These are phyloP conservation scores for Anthonomus grandis DNA, from an alignment of 1,140 invertebrate species.

Conservation along the genomic window DNA sequence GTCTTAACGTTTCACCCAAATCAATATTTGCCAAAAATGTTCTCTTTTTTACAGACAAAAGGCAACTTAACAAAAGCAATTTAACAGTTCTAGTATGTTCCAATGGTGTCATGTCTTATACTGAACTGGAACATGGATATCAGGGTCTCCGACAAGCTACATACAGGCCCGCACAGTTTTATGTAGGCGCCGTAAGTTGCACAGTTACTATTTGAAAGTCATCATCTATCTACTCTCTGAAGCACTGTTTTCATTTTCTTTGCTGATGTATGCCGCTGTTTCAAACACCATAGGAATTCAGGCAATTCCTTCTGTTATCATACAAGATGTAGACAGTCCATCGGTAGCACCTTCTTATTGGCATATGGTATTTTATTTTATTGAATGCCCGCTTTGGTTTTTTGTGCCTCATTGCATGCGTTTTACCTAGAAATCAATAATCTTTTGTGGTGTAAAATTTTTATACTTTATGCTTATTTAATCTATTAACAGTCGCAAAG, in stretches of 20 bases:
- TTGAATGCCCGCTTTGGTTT: neutral
- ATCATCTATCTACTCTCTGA: slow-evolving; percentile 5
- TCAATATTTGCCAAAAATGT: too few relatives aligned
- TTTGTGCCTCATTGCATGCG: neutral
- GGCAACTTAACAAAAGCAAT: too few relatives aligned
- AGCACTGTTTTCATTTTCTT: slow-evolving; percentile 6
- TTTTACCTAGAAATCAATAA: neutral
- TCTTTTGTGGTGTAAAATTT: neutral
- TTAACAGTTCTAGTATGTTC: slow-evolving; percentile 31
- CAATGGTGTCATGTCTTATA: slow-evolving; percentile 72
- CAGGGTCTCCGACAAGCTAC: slow-evolving; percentile 70
- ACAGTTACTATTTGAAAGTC: slow-evolving; percentile 7
- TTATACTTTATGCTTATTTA: too few relatives aligned
- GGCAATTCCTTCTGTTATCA: slow-evolving; percentile 47
- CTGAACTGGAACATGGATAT: slow-evolving; percentile 85
- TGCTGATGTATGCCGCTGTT: slow-evolving; percentile 7
- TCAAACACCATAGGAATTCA: slow-evolving; percentile 7
- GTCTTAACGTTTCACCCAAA: too few relatives aligned
- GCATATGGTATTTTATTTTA: slow-evolving; percentile 32
- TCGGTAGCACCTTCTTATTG: slow-evolving; percentile 35
- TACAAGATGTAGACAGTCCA: slow-evolving; percentile 51
- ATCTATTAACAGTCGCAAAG: too few relatives aligned
- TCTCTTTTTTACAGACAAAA: too few relatives aligned
- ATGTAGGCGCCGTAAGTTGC: slow-evolving; percentile 47
- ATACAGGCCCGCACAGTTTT: slow-evolving; percentile 57